These are phyloP conservation scores for Crocidura indochinensis DNA, from an alignment of 2,797 vertebrate genomes.

Conservation along the genomic window DNA sequence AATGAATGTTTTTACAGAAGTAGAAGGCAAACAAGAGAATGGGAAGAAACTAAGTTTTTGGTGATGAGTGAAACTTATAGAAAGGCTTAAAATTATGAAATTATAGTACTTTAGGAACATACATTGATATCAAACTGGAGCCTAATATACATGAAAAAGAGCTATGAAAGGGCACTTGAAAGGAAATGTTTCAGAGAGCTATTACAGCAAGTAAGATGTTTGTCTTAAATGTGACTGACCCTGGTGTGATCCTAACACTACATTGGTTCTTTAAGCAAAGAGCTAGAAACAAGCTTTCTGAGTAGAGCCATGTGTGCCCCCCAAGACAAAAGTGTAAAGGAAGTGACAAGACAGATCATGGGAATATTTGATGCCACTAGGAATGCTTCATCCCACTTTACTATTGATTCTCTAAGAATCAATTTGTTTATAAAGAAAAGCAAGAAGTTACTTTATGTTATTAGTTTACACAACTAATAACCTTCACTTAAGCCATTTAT, in stretches of 20 bases:
- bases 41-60: background rate
- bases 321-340: background rate
- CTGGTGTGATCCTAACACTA: too few relatives aligned
- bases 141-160: background rate
- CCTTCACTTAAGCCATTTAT: background rate
- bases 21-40: background rate
- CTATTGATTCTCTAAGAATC: background rate
- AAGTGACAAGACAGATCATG: background rate
- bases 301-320: too few relatives aligned
- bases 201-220: too few relatives aligned
- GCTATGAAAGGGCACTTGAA: background rate
- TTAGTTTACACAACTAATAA: background rate
- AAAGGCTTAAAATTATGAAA: background rate
- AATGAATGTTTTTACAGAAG: background rate
- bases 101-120: background rate
- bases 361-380: background rate
- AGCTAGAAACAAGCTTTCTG: too few relatives aligned
- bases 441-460: background rate
- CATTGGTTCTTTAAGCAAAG: too few relatives aligned
- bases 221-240: too few relatives aligned
- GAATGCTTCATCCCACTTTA: background rate
- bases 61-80: background rate
- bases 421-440: background rate
- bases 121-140: constrained; percentile 3
- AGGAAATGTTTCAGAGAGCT: background rate